Conservation (phyloP, 2,888 invertebrate species). For the Meloe dianella region DNA sequence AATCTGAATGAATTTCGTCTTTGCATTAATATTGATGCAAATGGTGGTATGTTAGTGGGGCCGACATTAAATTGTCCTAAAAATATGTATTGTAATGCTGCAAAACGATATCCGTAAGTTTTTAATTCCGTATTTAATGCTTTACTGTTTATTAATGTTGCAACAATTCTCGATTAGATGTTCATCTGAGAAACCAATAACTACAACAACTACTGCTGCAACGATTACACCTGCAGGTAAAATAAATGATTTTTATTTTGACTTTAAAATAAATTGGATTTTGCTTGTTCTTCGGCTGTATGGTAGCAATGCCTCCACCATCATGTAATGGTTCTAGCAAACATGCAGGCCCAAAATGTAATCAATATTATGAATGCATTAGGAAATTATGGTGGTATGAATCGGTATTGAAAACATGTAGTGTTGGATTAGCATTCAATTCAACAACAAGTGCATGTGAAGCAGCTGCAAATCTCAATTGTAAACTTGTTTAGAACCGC, state of each 20-base stretch:
- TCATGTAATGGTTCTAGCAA: background rate
- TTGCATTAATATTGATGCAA: background rate
- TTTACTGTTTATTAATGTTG: background rate
- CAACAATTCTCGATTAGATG: background rate
- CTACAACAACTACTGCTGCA: background rate
- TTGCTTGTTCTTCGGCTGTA: too few relatives aligned
- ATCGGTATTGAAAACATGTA: conserved; percentile 16
- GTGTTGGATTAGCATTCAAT: conserved; percentile 18
- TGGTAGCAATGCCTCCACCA: conserved; percentile 7
- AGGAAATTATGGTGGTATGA: conserved; percentile 24
- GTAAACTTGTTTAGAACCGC: too few relatives aligned
- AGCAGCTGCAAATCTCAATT: background rate
- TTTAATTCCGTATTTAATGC: background rate
- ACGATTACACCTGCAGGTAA: too few relatives aligned
- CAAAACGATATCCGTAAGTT: background rate
- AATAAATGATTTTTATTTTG: background rate
- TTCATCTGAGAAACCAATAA: background rate
- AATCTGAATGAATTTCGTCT: background rate
- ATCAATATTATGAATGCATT: conserved; percentile 23
- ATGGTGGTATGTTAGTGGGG: background rate
- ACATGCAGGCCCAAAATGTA: conserved; percentile 4
- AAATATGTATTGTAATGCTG: background rate
- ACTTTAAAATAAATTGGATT: background rate
- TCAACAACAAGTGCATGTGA: background rate
- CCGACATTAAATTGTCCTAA: background rate